phyloP scores from a whole-genome alignment of 2,888 invertebrate genomes.

The Myopa testacea region DNA sequence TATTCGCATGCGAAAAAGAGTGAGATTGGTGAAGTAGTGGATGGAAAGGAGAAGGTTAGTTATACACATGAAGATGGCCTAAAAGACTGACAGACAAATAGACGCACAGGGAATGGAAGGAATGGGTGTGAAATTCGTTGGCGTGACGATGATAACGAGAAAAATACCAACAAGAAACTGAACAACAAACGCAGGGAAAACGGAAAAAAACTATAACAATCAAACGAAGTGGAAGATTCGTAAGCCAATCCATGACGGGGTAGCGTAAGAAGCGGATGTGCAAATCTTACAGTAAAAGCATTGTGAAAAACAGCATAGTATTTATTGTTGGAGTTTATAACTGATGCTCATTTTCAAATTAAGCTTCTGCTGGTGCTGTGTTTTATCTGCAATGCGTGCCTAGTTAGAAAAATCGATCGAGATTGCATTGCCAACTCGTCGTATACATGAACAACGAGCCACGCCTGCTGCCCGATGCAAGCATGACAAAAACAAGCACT shows the following conservation, averaged over 20 bases:
- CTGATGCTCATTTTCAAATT: background rate
- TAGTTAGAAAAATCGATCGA: constrained; percentile 33
- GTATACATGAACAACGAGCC: constrained; percentile 27
- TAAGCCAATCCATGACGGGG: background rate
- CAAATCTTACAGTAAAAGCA: background rate
- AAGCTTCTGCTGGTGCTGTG: background rate
- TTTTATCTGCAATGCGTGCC: background rate
- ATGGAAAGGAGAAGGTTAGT: constrained; percentile 2
- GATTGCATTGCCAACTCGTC: constrained; percentile 30
- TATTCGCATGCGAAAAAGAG: background rate
- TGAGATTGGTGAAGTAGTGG: background rate
- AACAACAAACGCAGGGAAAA: background rate
- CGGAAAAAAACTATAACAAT: background rate
- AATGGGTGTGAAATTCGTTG: constrained; percentile 32
- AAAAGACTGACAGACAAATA: constrained; percentile 6
- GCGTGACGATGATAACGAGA: constrained; percentile 41
- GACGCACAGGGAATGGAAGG: constrained; percentile 5
- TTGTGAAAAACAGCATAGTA: background rate
- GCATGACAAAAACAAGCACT: constrained; percentile 20
- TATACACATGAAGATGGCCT: background rate
- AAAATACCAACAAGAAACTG: constrained; percentile 12
- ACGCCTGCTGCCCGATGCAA: constrained; percentile 22
- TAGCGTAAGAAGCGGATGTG: constrained; percentile 15
- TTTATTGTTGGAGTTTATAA: background rate
- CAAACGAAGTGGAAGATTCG: background rate